Conservation (phyloP, 2,888 invertebrate species). For the Ethmia dodecea region DNA sequence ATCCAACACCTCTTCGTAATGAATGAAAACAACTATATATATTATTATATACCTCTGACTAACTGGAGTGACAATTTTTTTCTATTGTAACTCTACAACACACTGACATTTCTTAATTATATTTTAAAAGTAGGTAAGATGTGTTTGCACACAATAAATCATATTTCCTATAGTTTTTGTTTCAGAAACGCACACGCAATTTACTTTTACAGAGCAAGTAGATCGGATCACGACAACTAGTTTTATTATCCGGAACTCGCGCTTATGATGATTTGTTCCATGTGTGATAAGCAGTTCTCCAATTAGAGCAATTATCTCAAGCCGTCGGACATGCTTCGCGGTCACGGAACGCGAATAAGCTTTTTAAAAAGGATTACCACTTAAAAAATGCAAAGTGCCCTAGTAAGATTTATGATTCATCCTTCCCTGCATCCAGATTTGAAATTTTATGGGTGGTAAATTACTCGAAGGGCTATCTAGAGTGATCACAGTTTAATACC, state of each 20-base stretch:
- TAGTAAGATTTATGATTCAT: constrained; percentile 5
- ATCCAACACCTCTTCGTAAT: no score
- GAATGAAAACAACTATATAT: no score
- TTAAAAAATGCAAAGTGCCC: constrained; percentile 14
- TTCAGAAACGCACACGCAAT: constrained; percentile 34
- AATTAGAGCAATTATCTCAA: constrained; percentile 44
- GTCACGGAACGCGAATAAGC: constrained; percentile 35
- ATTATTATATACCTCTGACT: no score
- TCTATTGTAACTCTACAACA: no score
- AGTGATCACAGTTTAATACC: constrained; percentile 3
- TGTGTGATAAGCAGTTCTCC: constrained; percentile 45
- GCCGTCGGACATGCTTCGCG: constrained; percentile 48
- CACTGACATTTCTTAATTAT: no score
- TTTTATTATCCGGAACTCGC: constrained; percentile 53
- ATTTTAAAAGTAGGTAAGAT: no score
- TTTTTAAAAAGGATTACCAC: constrained; percentile 22
- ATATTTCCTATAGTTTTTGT: no score
- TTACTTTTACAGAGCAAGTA: constrained; percentile 45
- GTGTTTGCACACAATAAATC: no score
- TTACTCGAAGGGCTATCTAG: constrained; percentile 4
- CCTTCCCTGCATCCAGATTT: constrained; percentile 1
- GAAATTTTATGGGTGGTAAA: constrained; percentile 3
- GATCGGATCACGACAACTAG: constrained; percentile 48
- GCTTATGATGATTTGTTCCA: constrained; percentile 54
- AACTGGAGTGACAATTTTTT: no score